These are phyloP conservation scores for Mellivora capensis DNA, from an alignment of 2,113 vertebrate species.

Conservation along the genomic window DNA sequence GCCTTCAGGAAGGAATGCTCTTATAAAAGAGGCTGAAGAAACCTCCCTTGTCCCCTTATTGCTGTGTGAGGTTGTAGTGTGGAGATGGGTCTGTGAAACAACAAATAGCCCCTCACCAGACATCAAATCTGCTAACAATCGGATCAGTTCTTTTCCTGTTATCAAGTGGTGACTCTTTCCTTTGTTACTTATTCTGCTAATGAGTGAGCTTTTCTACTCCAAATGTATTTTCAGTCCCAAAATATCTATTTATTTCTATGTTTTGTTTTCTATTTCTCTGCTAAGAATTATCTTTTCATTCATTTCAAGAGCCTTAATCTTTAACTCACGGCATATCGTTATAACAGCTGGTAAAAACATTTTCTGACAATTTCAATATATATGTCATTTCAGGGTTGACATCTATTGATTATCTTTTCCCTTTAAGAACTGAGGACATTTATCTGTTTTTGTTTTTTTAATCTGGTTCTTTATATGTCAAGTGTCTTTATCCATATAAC, in stretches of 20 bases:
- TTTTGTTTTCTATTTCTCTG: neutral
- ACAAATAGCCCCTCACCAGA: neutral
- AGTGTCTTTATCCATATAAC: neutral
- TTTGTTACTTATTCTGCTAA: neutral
- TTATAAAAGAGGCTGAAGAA: neutral
- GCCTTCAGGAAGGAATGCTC: neutral
- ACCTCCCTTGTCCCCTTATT: too few species aligned
- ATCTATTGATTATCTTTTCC: neutral
- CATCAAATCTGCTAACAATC: neutral
- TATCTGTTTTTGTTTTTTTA: neutral
- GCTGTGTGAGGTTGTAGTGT: neutral
- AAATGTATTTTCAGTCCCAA: neutral
- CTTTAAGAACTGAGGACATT: neutral
- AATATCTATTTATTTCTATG: neutral
- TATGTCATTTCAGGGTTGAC: neutral
- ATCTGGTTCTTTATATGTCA: neutral
- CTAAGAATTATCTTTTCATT: neutral
- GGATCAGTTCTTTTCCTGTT: neutral
- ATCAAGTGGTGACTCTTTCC: neutral
- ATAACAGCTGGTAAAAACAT: neutral
- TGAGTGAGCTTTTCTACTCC: neutral
- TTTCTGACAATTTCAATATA: neutral
- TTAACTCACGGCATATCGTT: neutral
- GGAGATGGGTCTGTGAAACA: neutral
- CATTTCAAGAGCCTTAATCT: neutral